A percentile compares a stretch with the other conserved stretches of the same genome.
These are phyloP conservation scores for Bufotes viridis DNA, from an alignment of 2,797 vertebrate species.

Conservation along the genomic window DNA sequence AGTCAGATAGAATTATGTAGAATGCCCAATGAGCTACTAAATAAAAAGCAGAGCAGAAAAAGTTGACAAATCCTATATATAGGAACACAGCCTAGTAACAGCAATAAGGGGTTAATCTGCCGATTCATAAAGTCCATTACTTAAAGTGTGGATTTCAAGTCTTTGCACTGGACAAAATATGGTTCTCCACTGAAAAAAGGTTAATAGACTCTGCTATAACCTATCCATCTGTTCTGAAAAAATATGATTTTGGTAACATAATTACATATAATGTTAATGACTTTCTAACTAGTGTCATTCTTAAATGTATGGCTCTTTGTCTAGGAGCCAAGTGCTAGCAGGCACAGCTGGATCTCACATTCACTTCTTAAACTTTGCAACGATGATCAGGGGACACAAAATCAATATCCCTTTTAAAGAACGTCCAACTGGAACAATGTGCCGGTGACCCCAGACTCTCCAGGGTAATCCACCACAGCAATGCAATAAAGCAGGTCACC, in stretches of 20 bases:
- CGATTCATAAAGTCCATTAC: background rate
- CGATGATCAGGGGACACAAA: constrained; percentile 68
- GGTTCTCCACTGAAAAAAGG: background rate
- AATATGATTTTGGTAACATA: constrained; percentile 13
- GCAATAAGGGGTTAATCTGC: background rate
- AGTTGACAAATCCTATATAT: too few relatives aligned
- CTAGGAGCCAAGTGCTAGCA: constrained; percentile 55
- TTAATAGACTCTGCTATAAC: constrained; percentile 1
- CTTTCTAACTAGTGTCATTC: constrained; percentile 15
- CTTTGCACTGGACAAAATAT: background rate
- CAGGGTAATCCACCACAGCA: constrained; percentile 39
- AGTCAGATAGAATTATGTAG: too few relatives aligned
- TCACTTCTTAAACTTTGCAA: constrained; percentile 63
- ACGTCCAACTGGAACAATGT: constrained; percentile 65
- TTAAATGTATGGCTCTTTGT: constrained; percentile 34
- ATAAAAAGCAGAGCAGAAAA: too few relatives aligned
- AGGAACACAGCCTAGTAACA: background rate
- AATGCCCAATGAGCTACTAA: too few relatives aligned
- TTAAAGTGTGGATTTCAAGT: background rate
- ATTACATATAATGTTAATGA: constrained; percentile 24
- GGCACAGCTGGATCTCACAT: constrained; percentile 55
- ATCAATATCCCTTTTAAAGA: constrained; percentile 69
- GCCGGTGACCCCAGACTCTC: constrained; percentile 59
- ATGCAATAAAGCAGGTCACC: constrained; percentile 58
- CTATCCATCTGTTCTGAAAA: constrained; percentile 15